Evolutionary conservation across 2,888 invertebrate genomes (phyloP).

Genomic region (Rutpela maculata): DNA sequence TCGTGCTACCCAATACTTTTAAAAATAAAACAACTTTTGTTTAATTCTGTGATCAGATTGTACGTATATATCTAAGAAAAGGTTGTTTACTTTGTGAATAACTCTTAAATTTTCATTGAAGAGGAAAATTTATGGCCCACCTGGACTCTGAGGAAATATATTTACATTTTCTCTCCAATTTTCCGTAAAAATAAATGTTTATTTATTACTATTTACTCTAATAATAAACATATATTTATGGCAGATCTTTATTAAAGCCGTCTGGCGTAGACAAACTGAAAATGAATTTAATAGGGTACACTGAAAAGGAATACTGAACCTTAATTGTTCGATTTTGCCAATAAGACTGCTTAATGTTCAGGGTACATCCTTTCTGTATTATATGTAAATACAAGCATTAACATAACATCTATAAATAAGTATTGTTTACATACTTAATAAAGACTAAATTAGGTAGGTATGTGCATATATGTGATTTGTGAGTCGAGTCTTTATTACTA

Average conservation of each 20-base stretch:
- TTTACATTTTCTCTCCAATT: neutral
- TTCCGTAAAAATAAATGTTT: neutral
- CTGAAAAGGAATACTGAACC: no score
- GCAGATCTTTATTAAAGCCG: neutral
- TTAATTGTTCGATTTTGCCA: no score
- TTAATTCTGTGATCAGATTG: neutral
- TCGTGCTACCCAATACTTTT: no score
- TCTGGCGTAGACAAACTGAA: no score
- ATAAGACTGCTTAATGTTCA: no score
- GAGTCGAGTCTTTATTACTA: neutral
- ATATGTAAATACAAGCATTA: neutral
- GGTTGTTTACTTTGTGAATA: neutral
- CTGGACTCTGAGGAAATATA: neutral
- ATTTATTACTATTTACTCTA: neutral
- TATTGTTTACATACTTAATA: conserved; percentile 4
- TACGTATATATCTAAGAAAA: neutral
- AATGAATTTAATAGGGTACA: no score
- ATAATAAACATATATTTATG: neutral
- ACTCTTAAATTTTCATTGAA: neutral
- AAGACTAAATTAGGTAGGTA: neutral
- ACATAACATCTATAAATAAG: neutral
- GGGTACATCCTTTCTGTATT: neutral
- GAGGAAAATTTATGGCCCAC: neutral
- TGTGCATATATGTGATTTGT: neutral
- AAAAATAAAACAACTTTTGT: neutral